Evolutionary conservation across 2,888 invertebrate genomes (phyloP), one percentile per base, ranked within the genome.

Genomic region (Anaspis maculata): DNA sequence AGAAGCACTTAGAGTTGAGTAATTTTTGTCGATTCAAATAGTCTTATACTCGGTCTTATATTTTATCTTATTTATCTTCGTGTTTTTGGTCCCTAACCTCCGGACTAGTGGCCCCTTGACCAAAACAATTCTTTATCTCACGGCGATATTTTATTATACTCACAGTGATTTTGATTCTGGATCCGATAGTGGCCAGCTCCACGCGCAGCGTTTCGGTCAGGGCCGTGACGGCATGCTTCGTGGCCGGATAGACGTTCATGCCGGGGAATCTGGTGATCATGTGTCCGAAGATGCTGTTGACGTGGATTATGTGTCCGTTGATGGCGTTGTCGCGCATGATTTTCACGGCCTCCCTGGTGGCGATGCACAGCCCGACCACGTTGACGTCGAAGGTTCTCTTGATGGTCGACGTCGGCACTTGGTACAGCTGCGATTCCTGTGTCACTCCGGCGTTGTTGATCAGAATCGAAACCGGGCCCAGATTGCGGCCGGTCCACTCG

Each of bases 201-300:
- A 30, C 16, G 26, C 44, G 22, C n/a, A 46, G 16, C 3, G 41
- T 39, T 29, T 45, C 46, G 4, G 44, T 41, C 5, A 50, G 28
- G 2, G 49, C 48, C 11, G 45, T 49, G 4, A 51, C 44, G 3
- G 49, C 51, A 31, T 32, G 36, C 34, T 51, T 51, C 2, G 46
- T 44, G 11, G 49, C 45, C 2, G 42, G 30, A 25, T 51, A 51
- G 6, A 48, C 37, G 22, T 40, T 45, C 4, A 26, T 27, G 11
- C 28, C 16, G 2, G 43, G 42, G 22, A 40, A 21, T 2, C 28
- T 26, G 1, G 39, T 26, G 2, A 48, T 38, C 12, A 27, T 25
- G 24, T 46, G 47, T 9, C 49, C 49, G 6, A 42, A 31, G 21
- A 44, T 27, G 29, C 51, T 51, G 22, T 48, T 49, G 2, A 51